These are phyloP conservation scores for Siniperca undulata DNA, from an alignment of 2,797 vertebrate species.

Conservation along the genomic window DNA sequence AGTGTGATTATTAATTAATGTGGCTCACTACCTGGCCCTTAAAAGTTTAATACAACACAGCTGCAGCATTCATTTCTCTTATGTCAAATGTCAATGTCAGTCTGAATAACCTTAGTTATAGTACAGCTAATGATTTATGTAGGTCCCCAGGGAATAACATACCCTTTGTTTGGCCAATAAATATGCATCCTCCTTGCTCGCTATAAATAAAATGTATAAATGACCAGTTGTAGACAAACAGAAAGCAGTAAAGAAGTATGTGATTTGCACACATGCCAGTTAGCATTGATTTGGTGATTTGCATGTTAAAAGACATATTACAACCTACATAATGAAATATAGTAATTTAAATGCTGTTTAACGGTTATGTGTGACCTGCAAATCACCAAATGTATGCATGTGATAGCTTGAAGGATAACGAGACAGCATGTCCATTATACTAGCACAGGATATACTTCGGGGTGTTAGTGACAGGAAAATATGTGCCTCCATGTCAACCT, in stretches of 20 bases:
- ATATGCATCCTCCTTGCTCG: neutral
- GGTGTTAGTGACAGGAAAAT: constrained; percentile 11
- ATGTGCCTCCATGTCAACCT: constrained; percentile 3
- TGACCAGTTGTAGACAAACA: neutral
- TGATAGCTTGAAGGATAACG: constrained; percentile 3
- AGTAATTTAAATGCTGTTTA: neutral
- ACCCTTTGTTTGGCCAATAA: neutral
- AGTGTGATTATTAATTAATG: neutral
- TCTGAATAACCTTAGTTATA: neutral
- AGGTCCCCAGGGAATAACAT: neutral
- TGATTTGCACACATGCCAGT: neutral
- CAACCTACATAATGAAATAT: neutral
- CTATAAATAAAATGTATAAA: neutral
- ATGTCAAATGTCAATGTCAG: neutral
- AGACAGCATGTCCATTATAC: constrained; percentile 1
- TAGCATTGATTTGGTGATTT: neutral
- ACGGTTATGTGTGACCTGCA: neutral
- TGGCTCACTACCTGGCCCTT: neutral
- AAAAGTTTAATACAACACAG: neutral
- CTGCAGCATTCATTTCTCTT: neutral
- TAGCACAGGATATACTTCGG: neutral
- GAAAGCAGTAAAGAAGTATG: neutral
- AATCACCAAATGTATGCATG: constrained; percentile 4
- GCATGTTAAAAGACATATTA: neutral
- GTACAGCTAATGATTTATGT: neutral